Evolutionary conservation across 2,113 vertebrate species (phyloP), one percentile per base, ranked within the genome.

Genomic region (Sturnira hondurensis): DNA sequence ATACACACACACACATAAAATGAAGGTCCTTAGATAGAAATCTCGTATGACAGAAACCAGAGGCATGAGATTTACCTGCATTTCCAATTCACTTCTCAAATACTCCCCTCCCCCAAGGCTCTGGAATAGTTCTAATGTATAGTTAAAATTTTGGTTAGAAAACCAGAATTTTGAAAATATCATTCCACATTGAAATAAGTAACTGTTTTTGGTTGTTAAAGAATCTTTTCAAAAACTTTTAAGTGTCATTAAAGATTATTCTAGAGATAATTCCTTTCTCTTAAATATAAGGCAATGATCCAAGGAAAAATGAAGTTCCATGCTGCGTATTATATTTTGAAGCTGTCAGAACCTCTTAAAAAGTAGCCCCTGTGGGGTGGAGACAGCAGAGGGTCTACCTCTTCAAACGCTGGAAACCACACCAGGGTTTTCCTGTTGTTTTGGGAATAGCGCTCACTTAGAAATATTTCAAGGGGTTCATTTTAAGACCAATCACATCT

Each of bases 401-500:
- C 63, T 89, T 91, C 50, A 81, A 89, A 90, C 61, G 86, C 0
- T 85, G 65, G 52, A 56, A 90, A 84, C 47, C 31, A 61, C n/a
- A 24, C 63, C 36, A 24, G 50, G 58, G 41, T 33, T 96, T 52
- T 89, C 68, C 50, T 83, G 6, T 86, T 96, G 71, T 91, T 96
- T 95, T 20, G 73, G 74, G 71, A 95, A 87, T 63, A 96, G 80
- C 50, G 94, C 89, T 86, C 74, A 63, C 63, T 87, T 85, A 73
- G 41, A 94, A 90, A n/a, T 96, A 86, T 71, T 91, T 96, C 36
- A 38, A 85, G 86, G 93, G 86, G 82, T 97, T 95, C 93, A 94
- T 50, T 78, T 67, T 67, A 95, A 97, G 96, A 92, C 96, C 91
- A 95, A 12, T 86, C 82, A 83, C 67, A 63, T 77, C 63, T 74